Evolutionary conservation across 2,888 invertebrate species (phyloP), one percentile per base, ranked within the genome.

Genomic region (Drosophila rellima): DNA sequence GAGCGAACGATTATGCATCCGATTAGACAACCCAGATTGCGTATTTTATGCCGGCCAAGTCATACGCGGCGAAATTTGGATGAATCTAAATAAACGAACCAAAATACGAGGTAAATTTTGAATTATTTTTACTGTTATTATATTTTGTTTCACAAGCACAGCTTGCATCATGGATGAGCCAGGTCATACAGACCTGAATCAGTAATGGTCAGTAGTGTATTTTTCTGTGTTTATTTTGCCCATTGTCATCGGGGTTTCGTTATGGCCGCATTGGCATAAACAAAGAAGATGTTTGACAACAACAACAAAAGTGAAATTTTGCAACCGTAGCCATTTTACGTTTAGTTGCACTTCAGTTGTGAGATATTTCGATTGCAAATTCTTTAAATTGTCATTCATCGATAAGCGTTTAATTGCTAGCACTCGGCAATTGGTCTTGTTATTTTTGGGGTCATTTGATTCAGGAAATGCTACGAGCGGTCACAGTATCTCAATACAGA

Each of bases 71-170:
- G 89, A 91, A 71, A 91, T 92, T 60, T 91, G 90, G 82, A 82
- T 92, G 74, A 92, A 91, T 76, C 72, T 92, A n/a, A 83, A 78
- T 51, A 92, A 92, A 74, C 91, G 92, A 60, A 90, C 91, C 0
- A 92, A 92, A 83, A 92, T 92, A 59, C 87, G 91, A 70, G 92
- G 92, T 92, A 90, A 90, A 90, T 85, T 85, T 57, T 13, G 4
- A 71, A 42, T 45, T 26, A n/a, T 26, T 59, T 13, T 48, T 61
- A 1, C 31, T 40, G 40, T 52, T 54, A 47, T 50, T 68, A 20
- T 61, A 64, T 42, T 23, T 23, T 47, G 68, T 67, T 74, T 63
- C 63, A 48, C 59, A 75, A 70, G 35, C 55, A 20, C 18, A 33
- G 60, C 66, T 70, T 79, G 78, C 72, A 70, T 80, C 69, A 83